Evolutionary conservation across 30 jellyfish, hydroid and myxozoan species (phyloP).

Genomic region (Cassiopea xamachana): DNA sequence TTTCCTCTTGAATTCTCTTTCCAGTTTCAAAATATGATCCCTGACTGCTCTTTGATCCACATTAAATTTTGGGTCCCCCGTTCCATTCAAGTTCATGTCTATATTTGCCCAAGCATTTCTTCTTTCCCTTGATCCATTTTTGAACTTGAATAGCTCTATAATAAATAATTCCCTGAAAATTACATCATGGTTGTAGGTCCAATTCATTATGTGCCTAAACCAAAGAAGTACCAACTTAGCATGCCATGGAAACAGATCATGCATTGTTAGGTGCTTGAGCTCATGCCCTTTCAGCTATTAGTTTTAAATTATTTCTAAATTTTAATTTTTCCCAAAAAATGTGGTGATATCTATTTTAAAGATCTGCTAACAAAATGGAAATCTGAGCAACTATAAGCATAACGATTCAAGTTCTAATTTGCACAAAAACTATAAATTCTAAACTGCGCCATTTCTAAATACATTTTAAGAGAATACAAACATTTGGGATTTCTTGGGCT

Average conservation of each 20-base stretch:
- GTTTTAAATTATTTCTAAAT: background rate
- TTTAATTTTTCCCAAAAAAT: background rate
- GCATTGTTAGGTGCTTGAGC: background rate
- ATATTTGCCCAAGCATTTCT: conserved; percentile 9
- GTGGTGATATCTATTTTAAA: background rate
- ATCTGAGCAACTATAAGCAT: background rate
- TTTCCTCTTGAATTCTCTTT: background rate
- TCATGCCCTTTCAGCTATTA: background rate
- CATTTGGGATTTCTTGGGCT: conserved; percentile 6
- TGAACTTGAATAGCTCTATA: conserved; percentile 7
- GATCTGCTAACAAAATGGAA: background rate
- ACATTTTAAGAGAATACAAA: background rate
- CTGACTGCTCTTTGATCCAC: conserved; percentile 5
- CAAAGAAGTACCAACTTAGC: background rate
- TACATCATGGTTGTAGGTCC: background rate
- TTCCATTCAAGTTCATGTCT: conserved; percentile 2
- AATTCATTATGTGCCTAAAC: conserved; percentile 15
- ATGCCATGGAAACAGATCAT: background rate
- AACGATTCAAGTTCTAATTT: background rate
- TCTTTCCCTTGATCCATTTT: conserved; percentile 13
- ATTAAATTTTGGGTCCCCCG: background rate
- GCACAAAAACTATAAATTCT: background rate
- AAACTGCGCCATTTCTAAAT: background rate
- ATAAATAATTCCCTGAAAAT: conserved; percentile 7
- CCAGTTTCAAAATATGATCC: background rate